Conservation (phyloP, 2,888 invertebrate species). For the Morpho achilles region DNA sequence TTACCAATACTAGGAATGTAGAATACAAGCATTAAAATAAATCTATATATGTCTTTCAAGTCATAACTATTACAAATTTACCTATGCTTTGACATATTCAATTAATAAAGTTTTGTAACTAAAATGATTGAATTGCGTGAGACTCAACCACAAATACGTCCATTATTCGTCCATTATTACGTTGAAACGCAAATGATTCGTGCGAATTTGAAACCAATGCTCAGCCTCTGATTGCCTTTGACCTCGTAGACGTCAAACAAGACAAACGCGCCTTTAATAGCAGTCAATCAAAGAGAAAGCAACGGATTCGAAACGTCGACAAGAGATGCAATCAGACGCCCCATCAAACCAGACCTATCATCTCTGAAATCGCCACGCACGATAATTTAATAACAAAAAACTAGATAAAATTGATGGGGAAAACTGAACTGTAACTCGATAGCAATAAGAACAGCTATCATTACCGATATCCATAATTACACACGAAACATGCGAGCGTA, state of each 20-base stretch:
- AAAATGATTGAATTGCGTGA: conserved; percentile 9
- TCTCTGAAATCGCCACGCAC: conserved; percentile 78
- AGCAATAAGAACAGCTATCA: conserved; percentile 44
- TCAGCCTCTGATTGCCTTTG: conserved; percentile 33
- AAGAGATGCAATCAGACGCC: conserved; percentile 77
- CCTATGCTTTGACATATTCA: too few relatives aligned
- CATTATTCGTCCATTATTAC: conserved; percentile 3
- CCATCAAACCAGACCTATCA: conserved; percentile 76
- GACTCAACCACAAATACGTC: not conserved
- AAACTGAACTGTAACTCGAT: conserved; percentile 53
- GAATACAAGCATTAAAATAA: too few relatives aligned
- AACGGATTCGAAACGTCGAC: conserved; percentile 66
- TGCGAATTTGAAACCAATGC: conserved; percentile 46
- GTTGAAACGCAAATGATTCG: conserved; percentile 50
- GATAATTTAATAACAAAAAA: conserved; percentile 78
- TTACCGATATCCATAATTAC: conserved; percentile 61
- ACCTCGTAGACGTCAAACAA: conserved; percentile 42
- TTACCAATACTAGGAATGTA: too few relatives aligned
- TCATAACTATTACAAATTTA: too few relatives aligned
- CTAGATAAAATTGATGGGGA: conserved; percentile 36
- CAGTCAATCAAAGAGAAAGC: conserved; percentile 77
- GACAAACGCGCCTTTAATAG: conserved; percentile 48
- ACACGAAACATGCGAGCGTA: conserved; percentile 68
- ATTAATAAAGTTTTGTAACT: too few relatives aligned
- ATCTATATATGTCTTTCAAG: too few relatives aligned